Evolutionary conservation across 2,113 vertebrate species (phyloP), one percentile per base, ranked within the genome.

Genomic region (Centropus bengalensis): DNA sequence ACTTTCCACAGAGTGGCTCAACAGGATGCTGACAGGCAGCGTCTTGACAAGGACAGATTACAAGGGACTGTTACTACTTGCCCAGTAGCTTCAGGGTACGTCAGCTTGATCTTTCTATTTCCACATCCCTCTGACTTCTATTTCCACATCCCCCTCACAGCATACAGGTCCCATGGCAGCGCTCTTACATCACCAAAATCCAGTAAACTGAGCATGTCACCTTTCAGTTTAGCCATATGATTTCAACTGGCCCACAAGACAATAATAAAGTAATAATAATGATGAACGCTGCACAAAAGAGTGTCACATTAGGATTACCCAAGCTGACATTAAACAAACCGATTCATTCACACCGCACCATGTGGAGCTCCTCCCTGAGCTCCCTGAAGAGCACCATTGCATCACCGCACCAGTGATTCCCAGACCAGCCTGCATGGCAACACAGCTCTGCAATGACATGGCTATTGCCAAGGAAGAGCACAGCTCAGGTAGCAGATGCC

Each of bases 41-140:
- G 1, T 30, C 82, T 58, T 69, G 76, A 93, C 80, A 81, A 52
- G 47, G 56, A 96, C 76, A 91, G 89, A 54, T 77, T 70, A 87
- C 60, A 93, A 11, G 49, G 69, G 33, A 60, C 69, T 82, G 64
- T 51, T 32, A 59, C 69, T 92, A 78, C 87, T 60, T 4, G 81
- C 62, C 74, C 89, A 36, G 47, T 49, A 71, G 67, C 80, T 91
- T 70, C 68, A 80, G 55, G 54, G 38, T 83, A 58, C 18, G 51
- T 30, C 63, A 77, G 55, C 54, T 90, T 88, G 74, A 92, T 90
- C 62, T 38, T 55, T 33, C 23, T 70, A 47, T 88, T 90, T 75
- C 77, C 82, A 82, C 3, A 3, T 68, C 69, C 77, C 55, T 89
- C 44, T 71, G 56, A 81, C 64, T 81, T 86, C 71, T 81, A 3